Evolutionary conservation across 2,797 vertebrate species (phyloP).

Genomic region (Diplodus puntazzo): DNA sequence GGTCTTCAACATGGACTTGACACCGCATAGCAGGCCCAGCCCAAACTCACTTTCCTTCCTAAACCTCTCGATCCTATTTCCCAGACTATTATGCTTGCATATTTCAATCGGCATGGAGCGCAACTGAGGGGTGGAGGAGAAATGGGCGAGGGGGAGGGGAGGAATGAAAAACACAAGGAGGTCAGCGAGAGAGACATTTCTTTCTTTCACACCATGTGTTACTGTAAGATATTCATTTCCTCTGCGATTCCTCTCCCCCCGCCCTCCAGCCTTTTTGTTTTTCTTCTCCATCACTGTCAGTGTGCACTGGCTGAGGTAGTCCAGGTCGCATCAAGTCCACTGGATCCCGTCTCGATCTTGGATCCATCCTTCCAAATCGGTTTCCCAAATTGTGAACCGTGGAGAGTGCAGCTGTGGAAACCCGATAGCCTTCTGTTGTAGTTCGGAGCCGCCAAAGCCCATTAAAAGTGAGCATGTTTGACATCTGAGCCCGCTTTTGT

Average conservation of each 20-base stretch:
- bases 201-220: conserved; percentile 83
- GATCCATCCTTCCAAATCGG: conserved; percentile 66
- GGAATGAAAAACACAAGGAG: conserved; percentile 81
- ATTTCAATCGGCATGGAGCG: conserved; percentile 74
- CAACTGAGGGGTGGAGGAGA: conserved; percentile 62
- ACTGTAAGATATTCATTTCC: conserved; percentile 82
- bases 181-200: conserved; percentile 77
- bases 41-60: conserved; percentile 61
- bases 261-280: conserved; percentile 69
- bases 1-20: conserved; percentile 40
- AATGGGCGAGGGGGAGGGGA: conserved; percentile 44
- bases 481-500: conserved; percentile 66
- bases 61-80: conserved; percentile 75
- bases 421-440: conserved; percentile 69
- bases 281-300: conserved; percentile 78
- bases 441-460: conserved; percentile 65
- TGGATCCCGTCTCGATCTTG: conserved; percentile 69
- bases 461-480: conserved; percentile 76
- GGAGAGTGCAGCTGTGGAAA: conserved; percentile 76
- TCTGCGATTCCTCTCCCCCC: conserved; percentile 66
- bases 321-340: conserved; percentile 72
- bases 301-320: conserved; percentile 69
- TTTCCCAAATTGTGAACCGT: conserved; percentile 72
- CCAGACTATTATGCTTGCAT: conserved; percentile 78
- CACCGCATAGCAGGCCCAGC: conserved; percentile 43